These are phyloP conservation scores for Heliconius ethilla DNA, from an alignment of 2,888 invertebrate species.

Conservation along the genomic window DNA sequence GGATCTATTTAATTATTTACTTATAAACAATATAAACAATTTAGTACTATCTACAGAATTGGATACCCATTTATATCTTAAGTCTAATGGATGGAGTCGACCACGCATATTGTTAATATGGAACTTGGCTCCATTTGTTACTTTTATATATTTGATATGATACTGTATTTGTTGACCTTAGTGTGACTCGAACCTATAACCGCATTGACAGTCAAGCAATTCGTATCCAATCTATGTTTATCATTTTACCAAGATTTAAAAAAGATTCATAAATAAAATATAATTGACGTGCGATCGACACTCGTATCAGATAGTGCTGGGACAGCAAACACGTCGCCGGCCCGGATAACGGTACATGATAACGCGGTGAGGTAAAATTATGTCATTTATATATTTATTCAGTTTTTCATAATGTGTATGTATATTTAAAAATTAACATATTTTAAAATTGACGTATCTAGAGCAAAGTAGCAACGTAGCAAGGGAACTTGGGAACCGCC, in stretches of 20 bases:
- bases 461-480: too few species aligned
- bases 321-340: constrained; percentile 22
- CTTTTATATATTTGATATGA: background rate
- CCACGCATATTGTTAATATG: too few species aligned
- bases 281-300: constrained; percentile 17
- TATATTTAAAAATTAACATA: too few species aligned
- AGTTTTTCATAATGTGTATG: too few species aligned
- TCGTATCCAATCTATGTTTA: background rate
- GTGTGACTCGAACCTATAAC: too few species aligned
- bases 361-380: background rate
- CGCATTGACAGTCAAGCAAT: too few species aligned
- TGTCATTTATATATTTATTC: background rate
- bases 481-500: too few species aligned
- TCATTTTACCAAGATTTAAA: background rate
- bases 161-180: too few species aligned
- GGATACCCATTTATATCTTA: background rate
- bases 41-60: background rate
- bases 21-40: background rate
- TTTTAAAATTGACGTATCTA: too few species aligned
- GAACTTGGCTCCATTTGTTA: background rate
- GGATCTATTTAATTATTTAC: too few species aligned
- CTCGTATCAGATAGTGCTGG: constrained; percentile 24
- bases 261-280: constrained; percentile 1
- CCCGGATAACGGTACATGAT: constrained; percentile 11
- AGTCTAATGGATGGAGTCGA: background rate